phyloP scores from a whole-genome alignment of 2,888 invertebrate species.

The Synergus japonicus region DNA sequence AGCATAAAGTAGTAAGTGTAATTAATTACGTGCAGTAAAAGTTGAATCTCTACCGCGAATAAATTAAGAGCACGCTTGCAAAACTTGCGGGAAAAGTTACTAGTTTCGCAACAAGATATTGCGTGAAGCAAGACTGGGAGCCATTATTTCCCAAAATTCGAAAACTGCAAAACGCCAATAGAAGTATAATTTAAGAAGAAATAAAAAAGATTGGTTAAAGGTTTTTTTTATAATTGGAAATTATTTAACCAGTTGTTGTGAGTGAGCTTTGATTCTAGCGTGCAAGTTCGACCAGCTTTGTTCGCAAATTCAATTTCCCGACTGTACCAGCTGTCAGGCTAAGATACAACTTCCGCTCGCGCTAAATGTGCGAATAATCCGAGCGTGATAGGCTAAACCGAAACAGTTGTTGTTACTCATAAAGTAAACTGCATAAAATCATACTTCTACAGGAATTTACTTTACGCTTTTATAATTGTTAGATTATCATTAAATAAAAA shows the following conservation, averaged over 20 bases:
- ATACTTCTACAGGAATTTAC: not conserved
- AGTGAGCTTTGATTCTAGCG: not conserved
- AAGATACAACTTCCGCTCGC: conserved; percentile 36
- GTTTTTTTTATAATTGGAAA: not conserved
- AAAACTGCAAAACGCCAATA: not conserved
- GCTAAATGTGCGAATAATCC: conserved; percentile 31
- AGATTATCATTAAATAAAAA: too few species aligned
- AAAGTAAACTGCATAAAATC: not conserved
- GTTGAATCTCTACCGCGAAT: conserved; percentile 12
- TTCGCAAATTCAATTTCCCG: conserved; percentile 26
- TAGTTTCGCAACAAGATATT: conserved; percentile 32
- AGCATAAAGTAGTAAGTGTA: not conserved
- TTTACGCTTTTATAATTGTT: not conserved
- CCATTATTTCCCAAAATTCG: not conserved
- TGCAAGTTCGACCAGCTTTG: conserved; percentile 3
- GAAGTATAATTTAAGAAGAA: not conserved
- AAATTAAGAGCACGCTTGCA: not conserved
- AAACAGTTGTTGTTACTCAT: not conserved
- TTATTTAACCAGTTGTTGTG: conserved; percentile 6
- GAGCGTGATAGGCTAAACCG: conserved; percentile 9
- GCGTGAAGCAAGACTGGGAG: not conserved
- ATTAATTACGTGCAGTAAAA: not conserved
- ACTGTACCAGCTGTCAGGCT: conserved; percentile 26
- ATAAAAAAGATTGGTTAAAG: not conserved
- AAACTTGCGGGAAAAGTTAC: conserved; percentile 21